Evolutionary conservation across 2,888 invertebrate species (phyloP), one percentile per base, ranked within the genome.

Genomic region (Arctia plantaginis): DNA sequence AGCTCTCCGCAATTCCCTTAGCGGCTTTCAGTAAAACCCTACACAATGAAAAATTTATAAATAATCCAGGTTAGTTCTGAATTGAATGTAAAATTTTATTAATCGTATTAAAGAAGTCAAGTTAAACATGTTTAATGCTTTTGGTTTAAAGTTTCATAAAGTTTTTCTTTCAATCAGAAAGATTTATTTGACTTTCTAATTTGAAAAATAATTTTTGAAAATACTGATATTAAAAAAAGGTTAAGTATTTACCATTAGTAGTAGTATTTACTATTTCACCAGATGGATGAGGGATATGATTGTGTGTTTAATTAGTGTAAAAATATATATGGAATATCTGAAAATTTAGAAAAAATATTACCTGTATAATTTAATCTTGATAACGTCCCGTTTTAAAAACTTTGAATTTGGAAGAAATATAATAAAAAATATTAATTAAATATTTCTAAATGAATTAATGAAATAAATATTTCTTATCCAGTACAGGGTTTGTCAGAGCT

Each of bases 1-100:
- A 55, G 62, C 67, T 78, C 75, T 78, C 72, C 69, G 51, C 23
- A 12, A 66, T 69, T 73, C 74, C 62, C 72, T 71, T 69, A 75
- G 30, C 59, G 20, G 69, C 72, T 66, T 66, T 73, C 35, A 67
- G 66, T 75, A 64, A 83, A 81, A 72, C 33, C 47, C 27, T 73
- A 27, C 23, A 59, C 55, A 41, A 71, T 75, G 73, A 74, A 77
- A 79, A 82, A 82, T 74, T 70, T 59, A 74, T 66, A 41, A 69
- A 18, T 39, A 68, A 70, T 78, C 47, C n/a, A 69, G n/a, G n/a
- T n/a, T n/a, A n/a, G 72, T 64, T 76, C 51, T 33, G 33, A 70
- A 47, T 66, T 13, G 77, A 78, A 75, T 76, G 68, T 77, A 35
- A 70, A 72, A 27, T 75, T 75, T 59, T 66, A 20, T 65, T 39